Evolutionary conservation across 2,113 vertebrate genomes (phyloP).

Genomic region (Campylomormyrus numenius): DNA sequence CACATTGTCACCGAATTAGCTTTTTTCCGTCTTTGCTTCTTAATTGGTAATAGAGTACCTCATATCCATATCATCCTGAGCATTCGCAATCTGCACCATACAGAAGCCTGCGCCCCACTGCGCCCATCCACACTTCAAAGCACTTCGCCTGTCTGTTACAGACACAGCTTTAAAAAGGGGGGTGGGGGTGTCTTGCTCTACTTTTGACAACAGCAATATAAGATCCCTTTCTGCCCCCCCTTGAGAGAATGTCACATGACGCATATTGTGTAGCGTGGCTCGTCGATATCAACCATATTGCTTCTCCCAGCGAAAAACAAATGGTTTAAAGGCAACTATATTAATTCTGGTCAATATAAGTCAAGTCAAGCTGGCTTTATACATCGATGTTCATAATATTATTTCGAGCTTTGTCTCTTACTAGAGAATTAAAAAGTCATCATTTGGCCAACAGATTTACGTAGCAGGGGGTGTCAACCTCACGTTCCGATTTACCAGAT

Average conservation of each 20-base stretch:
- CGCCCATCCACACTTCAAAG: slow-evolving; percentile 93
- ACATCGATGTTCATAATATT: neutral
- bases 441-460: neutral
- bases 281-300: neutral
- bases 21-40: slow-evolving; percentile 72
- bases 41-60: slow-evolving; percentile 83
- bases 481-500: neutral
- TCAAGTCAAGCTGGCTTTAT: neutral
- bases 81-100: slow-evolving; percentile 81
- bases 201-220: slow-evolving; percentile 60
- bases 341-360: neutral
- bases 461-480: neutral
- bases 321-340: neutral
- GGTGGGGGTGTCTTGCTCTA: slow-evolving; percentile 43
- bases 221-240: slow-evolving; percentile 57
- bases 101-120: slow-evolving; percentile 83
- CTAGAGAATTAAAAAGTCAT: neutral
- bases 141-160: slow-evolving; percentile 80
- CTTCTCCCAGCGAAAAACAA: neutral
- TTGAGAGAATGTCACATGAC: slow-evolving; percentile 34
- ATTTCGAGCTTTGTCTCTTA: neutral
- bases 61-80: slow-evolving; percentile 74
- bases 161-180: slow-evolving; percentile 74
- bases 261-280: neutral
- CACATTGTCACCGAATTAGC: slow-evolving; percentile 97